Evolutionary conservation across 2,797 vertebrate genomes (phyloP), one percentile per base, ranked within the genome.

Genomic region (Cirrhinus molitorella): DNA sequence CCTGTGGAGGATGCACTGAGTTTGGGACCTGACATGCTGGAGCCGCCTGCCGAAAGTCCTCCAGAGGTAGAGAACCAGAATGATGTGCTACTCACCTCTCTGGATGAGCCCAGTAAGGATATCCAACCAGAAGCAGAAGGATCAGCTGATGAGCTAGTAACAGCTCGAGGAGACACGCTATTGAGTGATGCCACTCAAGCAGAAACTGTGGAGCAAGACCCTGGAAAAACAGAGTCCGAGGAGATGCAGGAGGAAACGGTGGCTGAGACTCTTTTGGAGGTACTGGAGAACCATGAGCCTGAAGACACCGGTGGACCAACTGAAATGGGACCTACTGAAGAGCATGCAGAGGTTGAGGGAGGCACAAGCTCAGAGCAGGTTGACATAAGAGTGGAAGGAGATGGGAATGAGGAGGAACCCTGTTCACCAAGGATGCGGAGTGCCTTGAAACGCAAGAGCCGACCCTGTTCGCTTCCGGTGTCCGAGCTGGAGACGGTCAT

Each of bases 401-500:
- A 91, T 3, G 87, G 83, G 10, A 88, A 77, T 0, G 63, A 14
- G 40, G 37, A 71, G 40, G 94, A 94, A 73, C 94, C 91, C 28
- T 90, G 31, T 81, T 88, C 89, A 76, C 88, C 92, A 43, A 92
- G 89, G 76, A 87, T 86, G 37, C 31, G 74, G 43, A 70, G 59
- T 45, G 49, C 59, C 19, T 71, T 79, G 19, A 87, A 87, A 53
- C 76, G 86, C 9, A 53, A 63, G 14, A 96, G 89, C 67, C 92
- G 96, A 40, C 96, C 96, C 0, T 96, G 95, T 81, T 97, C 96
- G 2, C 79, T 97, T 76, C 96, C 96, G 0, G 96, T 97, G 72
- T 96, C 96, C 0, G 96, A 97, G 89, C 93, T 97, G 61, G 96
- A 97, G 88, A 96, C 94, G 0, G 96, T 96, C 74, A 96, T 97